A percentile compares a stretch with the other conserved stretches of the same genome.
Evolutionary conservation across 35 echinoderm and acorn worm species (phyloP).

Genomic region (Amphiura filiformis): DNA sequence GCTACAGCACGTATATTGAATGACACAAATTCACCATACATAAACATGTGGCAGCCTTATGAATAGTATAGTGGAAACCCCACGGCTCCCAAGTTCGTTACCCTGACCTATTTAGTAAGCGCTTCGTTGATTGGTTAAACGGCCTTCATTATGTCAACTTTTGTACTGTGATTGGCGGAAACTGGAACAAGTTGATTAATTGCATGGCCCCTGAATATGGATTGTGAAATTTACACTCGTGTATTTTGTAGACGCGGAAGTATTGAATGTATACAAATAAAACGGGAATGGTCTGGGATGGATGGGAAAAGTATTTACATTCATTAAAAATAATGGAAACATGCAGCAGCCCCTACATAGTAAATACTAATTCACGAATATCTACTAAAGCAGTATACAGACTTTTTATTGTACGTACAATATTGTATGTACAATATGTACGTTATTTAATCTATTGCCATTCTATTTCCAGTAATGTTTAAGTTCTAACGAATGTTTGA

Average conservation of each 20-base stretch:
- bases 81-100: constrained; percentile 59
- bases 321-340: no score
- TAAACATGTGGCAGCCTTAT: constrained; percentile 42
- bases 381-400: no score
- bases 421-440: no score
- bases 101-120: constrained; percentile 68
- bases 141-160: constrained; percentile 27
- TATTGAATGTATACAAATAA: background rate
- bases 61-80: constrained; percentile 29
- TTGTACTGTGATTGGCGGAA: constrained; percentile 54
- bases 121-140: constrained; percentile 44
- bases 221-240: background rate
- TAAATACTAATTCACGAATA: no score
- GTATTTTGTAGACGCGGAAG: background rate
- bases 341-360: no score
- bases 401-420: no score
- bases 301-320: no score
- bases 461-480: no score
- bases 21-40: background rate
- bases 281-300: no score
- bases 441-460: no score
- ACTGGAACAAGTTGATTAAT: constrained; percentile 27
- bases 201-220: constrained; percentile 1
- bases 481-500: no score
- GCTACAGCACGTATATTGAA: background rate